Percentiles rank a stretch among this genome's conserved stretches.
Conservation (phyloP, 2,797 vertebrate genomes). For the Spheniscus humboldti region DNA sequence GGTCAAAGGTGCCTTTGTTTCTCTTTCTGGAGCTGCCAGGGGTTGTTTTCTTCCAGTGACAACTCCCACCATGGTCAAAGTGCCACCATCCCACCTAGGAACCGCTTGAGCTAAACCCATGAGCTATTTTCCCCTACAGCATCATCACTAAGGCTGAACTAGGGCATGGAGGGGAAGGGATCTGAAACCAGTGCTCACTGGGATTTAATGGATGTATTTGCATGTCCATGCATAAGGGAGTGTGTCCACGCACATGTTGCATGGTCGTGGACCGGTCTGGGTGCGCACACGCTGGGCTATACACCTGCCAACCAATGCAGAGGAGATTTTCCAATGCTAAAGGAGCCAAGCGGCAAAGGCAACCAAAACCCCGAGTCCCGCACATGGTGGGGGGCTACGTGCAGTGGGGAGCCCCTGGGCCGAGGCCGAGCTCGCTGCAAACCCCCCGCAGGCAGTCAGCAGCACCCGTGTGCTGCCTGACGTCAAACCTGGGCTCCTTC, state of each 20-base stretch:
- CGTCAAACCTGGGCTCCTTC: background rate
- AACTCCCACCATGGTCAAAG: background rate
- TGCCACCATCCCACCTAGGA: background rate
- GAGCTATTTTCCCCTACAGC: background rate
- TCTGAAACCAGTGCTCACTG: background rate
- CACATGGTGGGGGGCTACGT: rapidly evolving
- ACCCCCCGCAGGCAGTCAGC: rapidly evolving
- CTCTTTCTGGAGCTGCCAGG: background rate
- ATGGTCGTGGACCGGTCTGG: rapidly evolving
- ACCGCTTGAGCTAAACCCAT: rapidly evolving
- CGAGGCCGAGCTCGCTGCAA: background rate
- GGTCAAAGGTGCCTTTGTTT: background rate
- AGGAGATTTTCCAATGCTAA: background rate
- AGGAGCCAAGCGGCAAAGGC: background rate
- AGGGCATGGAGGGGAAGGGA: background rate
- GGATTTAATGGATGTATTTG: background rate
- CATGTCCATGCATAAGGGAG: rapidly evolving
- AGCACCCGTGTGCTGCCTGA: rapidly evolving
- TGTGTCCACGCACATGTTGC: rapidly evolving
- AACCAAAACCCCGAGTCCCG: rapidly evolving
- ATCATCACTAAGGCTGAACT: background rate
- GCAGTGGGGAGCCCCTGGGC: background rate
- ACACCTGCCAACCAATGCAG: rapidly evolving
- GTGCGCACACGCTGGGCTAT: rapidly evolving
- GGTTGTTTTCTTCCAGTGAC: background rate